phyloP scores from a whole-genome alignment of 2,888 invertebrate species.

The Dermolepida albohirtum region DNA sequence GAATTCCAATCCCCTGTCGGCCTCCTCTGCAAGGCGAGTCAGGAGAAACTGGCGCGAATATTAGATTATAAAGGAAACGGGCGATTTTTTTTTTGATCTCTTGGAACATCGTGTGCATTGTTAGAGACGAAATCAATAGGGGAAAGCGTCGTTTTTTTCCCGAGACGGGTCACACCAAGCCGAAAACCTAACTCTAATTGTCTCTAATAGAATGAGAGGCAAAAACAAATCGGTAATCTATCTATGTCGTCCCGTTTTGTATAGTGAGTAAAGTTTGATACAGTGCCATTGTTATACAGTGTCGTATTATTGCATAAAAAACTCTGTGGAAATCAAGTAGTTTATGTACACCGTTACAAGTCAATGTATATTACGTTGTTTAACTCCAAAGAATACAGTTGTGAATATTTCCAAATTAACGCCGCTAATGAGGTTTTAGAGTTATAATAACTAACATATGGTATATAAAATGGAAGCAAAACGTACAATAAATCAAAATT shows the following conservation, averaged over 20 bases:
- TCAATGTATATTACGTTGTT: too few relatives aligned
- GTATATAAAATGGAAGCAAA: too few relatives aligned
- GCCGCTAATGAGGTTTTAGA: too few relatives aligned
- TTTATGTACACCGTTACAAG: too few relatives aligned
- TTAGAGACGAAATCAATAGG: conserved; percentile 3
- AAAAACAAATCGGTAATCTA: conserved; percentile 27
- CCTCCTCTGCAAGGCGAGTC: not conserved
- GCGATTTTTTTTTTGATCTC: conserved; percentile 8
- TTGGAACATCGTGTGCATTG: conserved; percentile 15
- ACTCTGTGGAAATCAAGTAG: too few relatives aligned
- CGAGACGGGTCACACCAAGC: not conserved
- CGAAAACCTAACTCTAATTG: conserved; percentile 23
- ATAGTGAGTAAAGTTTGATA: conserved; percentile 14
- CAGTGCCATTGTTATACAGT: conserved; percentile 1
- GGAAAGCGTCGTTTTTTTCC: conserved; percentile 11
- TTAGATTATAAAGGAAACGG: conserved; percentile 12
- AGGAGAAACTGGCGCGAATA: conserved; percentile 6
- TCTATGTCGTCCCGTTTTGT: conserved; percentile 22
- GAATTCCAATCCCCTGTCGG: too few relatives aligned
- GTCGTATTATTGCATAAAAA: too few relatives aligned
- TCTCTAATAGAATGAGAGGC: conserved; percentile 22
- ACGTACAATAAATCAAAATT: too few relatives aligned
- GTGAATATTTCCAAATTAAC: too few relatives aligned
- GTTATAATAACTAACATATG: too few relatives aligned
- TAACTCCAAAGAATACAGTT: too few relatives aligned